A percentile compares a stretch with the other conserved stretches of the same genome.
These are phyloP conservation scores for Melanerpes formicivorus DNA, from an alignment of 2,113 vertebrate genomes.

Conservation along the genomic window DNA sequence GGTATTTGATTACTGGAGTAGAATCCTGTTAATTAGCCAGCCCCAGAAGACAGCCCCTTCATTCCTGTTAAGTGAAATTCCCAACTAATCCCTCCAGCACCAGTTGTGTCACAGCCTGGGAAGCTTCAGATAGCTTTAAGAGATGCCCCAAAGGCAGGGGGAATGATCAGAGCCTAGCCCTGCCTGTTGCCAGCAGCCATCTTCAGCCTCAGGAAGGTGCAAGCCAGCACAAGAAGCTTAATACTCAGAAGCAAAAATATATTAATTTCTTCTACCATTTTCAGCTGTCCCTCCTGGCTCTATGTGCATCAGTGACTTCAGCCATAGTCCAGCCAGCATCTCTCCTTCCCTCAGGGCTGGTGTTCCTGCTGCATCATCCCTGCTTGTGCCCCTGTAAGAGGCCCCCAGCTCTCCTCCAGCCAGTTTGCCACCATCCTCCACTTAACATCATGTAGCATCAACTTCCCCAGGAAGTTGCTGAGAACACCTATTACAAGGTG, in stretches of 20 bases:
- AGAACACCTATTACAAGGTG: not conserved
- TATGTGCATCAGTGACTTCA: not conserved
- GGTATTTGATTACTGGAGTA: slow-evolving; percentile 52
- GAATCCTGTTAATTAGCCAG: slow-evolving; percentile 51
- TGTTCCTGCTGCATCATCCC: not conserved
- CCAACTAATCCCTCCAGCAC: slow-evolving; percentile 25
- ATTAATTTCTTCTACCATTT: not conserved
- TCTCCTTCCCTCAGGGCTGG: not conserved
- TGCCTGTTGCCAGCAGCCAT: rapidly evolving
- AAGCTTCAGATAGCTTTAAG: not conserved
- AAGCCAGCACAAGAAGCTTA: not conserved
- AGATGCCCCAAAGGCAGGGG: not conserved
- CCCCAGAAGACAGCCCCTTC: slow-evolving; percentile 41
- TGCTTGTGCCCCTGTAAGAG: rapidly evolving
- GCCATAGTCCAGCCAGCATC: not conserved
- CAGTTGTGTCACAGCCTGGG: not conserved
- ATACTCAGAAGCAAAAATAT: not conserved
- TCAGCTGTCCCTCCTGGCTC: not conserved
- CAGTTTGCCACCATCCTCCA: not conserved
- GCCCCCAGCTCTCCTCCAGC: not conserved
- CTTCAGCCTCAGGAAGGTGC: not conserved
- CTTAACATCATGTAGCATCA: rapidly evolving
- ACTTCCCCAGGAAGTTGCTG: not conserved
- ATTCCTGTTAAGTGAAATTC: slow-evolving; percentile 37
- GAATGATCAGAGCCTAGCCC: not conserved